Conservation (phyloP, 1,140 invertebrate species). For the Chironomus striatipennis region DNA sequence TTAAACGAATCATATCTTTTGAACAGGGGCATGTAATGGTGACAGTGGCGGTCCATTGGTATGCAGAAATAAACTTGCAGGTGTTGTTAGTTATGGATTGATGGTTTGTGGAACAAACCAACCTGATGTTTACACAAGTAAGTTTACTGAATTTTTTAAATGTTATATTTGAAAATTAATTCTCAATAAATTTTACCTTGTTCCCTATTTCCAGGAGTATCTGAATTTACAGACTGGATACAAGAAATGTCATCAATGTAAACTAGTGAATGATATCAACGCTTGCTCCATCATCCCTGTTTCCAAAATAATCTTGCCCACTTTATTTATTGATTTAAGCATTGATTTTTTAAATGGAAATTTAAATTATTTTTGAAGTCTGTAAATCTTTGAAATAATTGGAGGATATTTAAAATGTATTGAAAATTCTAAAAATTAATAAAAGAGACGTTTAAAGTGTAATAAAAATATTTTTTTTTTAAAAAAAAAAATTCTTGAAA, state of each 20-base stretch:
- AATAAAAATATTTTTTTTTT: too few species aligned
- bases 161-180: background rate
- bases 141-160: background rate
- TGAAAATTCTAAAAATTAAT: too few species aligned
- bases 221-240: background rate
- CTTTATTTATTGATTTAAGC: too few species aligned
- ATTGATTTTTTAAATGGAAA: too few species aligned
- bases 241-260: background rate
- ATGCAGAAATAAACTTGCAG: background rate
- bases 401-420: too few species aligned
- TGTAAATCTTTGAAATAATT: too few species aligned
- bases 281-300: too few species aligned
- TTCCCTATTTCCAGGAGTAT: background rate
- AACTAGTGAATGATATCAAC: too few species aligned
- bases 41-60: background rate
- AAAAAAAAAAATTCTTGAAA: too few species aligned
- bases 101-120: background rate
- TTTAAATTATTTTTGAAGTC: too few species aligned
- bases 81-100: background rate
- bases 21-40: background rate
- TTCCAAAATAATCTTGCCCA: too few species aligned
- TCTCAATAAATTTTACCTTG: background rate
- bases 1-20: background rate
- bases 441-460: too few species aligned
- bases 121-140: conserved; percentile 17